phyloP scores from a whole-genome alignment of 2,113 vertebrate species.

The Myocastor coypus region DNA sequence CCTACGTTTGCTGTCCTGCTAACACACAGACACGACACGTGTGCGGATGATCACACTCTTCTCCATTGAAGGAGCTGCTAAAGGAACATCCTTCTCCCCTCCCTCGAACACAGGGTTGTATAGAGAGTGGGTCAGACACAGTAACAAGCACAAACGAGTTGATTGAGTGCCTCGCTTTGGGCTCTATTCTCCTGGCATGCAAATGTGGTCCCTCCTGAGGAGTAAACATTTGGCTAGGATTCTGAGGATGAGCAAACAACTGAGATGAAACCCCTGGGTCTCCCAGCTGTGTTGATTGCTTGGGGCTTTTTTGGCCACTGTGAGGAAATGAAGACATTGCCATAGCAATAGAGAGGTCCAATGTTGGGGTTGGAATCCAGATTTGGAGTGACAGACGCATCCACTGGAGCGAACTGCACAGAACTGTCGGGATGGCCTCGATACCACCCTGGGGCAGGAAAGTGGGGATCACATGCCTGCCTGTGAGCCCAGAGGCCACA shows the following conservation, averaged over 20 bases:
- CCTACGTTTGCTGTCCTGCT: accelerated
- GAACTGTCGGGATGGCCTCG: not conserved
- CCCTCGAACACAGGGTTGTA: accelerated
- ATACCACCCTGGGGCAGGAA: not conserved
- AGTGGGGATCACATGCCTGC: not conserved
- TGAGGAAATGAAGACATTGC: constrained; percentile 67
- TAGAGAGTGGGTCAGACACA: not conserved
- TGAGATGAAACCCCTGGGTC: constrained; percentile 32
- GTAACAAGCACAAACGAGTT: not conserved
- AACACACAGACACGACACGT: accelerated
- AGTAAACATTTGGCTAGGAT: constrained; percentile 51
- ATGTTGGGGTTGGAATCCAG: not conserved
- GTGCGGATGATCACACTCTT: not conserved
- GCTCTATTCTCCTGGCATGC: not conserved
- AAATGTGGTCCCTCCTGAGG: not conserved
- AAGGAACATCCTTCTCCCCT: not conserved
- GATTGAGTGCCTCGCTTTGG: not conserved
- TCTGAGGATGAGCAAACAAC: constrained; percentile 67
- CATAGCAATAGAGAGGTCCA: constrained; percentile 14
- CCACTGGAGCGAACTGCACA: not conserved
- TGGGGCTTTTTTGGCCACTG: constrained; percentile 31
- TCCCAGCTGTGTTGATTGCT: constrained; percentile 62
- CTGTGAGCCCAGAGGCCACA: not conserved
- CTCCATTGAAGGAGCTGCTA: not conserved
- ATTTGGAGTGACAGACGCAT: constrained; percentile 28